phyloP scores from a whole-genome alignment of 2,888 invertebrate species.

The Seira musarum region DNA sequence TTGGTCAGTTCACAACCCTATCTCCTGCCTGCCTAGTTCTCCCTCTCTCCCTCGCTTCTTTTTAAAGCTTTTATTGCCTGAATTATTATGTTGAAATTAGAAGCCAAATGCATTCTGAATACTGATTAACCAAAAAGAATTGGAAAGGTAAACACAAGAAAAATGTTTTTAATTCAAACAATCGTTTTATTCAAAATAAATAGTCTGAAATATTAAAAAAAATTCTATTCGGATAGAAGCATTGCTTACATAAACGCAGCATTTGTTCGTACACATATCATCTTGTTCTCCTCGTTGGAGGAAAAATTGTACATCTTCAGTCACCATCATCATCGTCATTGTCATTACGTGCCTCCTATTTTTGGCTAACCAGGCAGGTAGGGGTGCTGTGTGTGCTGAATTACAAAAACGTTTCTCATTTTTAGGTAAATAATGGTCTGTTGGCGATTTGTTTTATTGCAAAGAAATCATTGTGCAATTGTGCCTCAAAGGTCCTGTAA shows the following conservation, averaged over 20 bases:
- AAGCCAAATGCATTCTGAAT: conserved; percentile 54
- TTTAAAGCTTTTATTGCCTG: conserved; percentile 20
- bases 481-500: too few species aligned
- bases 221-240: too few species aligned
- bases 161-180: not conserved
- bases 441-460: too few species aligned
- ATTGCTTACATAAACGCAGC: too few species aligned
- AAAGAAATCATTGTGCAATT: too few species aligned
- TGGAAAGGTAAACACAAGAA: conserved; percentile 27
- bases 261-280: too few species aligned
- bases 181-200: not conserved
- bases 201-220: too few species aligned
- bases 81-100: conserved; percentile 62
- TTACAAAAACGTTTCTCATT: conserved; percentile 4
- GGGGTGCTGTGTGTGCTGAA: not conserved
- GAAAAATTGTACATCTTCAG: too few species aligned
- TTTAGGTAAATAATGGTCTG: not conserved
- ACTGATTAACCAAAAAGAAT: conserved; percentile 53
- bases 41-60: conserved; percentile 23
- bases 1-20: conserved; percentile 61
- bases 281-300: too few species aligned
- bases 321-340: too few species aligned
- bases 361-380: too few species aligned
- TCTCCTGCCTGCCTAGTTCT: conserved; percentile 56
- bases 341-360: too few species aligned